Evolutionary conservation across 2,888 invertebrate species (phyloP).

Genomic region (Caenorhabditis sp.): DNA sequence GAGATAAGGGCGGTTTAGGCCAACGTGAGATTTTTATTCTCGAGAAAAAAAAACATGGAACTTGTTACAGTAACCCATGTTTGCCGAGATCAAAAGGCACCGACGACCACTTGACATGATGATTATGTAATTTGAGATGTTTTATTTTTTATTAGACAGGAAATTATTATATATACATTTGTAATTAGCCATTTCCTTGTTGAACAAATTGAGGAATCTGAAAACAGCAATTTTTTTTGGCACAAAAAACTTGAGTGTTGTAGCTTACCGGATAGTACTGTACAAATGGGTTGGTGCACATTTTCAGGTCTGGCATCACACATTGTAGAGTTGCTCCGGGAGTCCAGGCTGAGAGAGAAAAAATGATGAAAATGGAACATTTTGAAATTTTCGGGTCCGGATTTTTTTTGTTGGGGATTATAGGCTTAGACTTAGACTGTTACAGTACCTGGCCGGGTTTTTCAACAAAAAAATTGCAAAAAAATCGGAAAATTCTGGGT

Average conservation of each 20-base stretch:
- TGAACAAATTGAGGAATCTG: constrained; percentile 9
- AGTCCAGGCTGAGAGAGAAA: constrained; percentile 33
- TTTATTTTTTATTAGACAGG: background rate
- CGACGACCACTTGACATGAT: background rate
- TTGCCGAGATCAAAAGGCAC: background rate
- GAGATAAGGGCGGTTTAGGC: too few relatives aligned
- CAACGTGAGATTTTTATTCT: too few relatives aligned
- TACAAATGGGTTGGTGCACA: constrained; percentile 7
- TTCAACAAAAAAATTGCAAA: too few relatives aligned
- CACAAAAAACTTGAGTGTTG: background rate
- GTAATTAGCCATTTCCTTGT: background rate
- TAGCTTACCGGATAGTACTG: constrained; percentile 13
- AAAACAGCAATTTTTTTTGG: background rate
- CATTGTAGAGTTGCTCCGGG: constrained; percentile 26
- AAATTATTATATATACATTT: background rate
- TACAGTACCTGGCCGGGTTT: too few relatives aligned
- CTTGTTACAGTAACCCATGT: background rate
- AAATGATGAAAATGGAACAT: background rate
- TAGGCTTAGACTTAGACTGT: too few relatives aligned
- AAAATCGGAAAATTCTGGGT: too few relatives aligned
- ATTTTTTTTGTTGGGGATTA: too few relatives aligned
- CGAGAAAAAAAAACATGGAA: background rate
- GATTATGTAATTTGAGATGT: background rate
- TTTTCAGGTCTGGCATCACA: background rate
- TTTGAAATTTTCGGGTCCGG: too few relatives aligned